These are phyloP conservation scores for Sternotherus odoratus DNA, from an alignment of 2,797 vertebrate species.

Conservation along the genomic window DNA sequence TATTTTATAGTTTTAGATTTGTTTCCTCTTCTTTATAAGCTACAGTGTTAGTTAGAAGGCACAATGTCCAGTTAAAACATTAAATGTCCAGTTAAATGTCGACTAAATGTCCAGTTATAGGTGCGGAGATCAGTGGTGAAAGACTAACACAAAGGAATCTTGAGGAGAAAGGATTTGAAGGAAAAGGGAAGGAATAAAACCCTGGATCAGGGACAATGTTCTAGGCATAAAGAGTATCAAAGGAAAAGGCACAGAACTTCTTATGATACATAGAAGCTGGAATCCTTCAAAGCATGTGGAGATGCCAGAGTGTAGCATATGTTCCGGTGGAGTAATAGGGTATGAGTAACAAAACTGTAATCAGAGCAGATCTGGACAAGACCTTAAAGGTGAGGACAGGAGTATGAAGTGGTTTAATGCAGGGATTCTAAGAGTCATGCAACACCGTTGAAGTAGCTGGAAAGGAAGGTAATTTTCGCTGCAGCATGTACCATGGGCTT, in stretches of 20 bases:
- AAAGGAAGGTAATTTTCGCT: accelerated
- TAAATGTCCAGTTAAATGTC: accelerated
- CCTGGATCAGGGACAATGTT: not conserved
- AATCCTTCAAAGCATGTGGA: accelerated
- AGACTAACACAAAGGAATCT: not conserved
- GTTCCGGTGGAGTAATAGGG: not conserved
- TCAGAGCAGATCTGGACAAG: not conserved
- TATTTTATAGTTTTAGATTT: not conserved
- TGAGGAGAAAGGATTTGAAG: not conserved
- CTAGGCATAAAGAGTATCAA: accelerated
- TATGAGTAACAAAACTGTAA: not conserved
- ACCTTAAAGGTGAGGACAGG: not conserved
- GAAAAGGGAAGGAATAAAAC: not conserved
- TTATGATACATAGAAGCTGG: accelerated
- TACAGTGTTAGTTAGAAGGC: not conserved
- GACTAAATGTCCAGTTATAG: accelerated
- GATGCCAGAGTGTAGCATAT: accelerated
- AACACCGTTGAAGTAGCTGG: accelerated
- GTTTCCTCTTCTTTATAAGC: not conserved
- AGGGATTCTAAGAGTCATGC: not conserved
- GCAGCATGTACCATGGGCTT: not conserved
- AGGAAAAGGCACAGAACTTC: accelerated
- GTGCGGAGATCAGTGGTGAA: not conserved
- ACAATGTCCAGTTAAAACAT: accelerated
- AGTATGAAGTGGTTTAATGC: not conserved